These are phyloP conservation scores for Epirrhoe alternata DNA, from an alignment of 2,888 invertebrate genomes.

Conservation along the genomic window DNA sequence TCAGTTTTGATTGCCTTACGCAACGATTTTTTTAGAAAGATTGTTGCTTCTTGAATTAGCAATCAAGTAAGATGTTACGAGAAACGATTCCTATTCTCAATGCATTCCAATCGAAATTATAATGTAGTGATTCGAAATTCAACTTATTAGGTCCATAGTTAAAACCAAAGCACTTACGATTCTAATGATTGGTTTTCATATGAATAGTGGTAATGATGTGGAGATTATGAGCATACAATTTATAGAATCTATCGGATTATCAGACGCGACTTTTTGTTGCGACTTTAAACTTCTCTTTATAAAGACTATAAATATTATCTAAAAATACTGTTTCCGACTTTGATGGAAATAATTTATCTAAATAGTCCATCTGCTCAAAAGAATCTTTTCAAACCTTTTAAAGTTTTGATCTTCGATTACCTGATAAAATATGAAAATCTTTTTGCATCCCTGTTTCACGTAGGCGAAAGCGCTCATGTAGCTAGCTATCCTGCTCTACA, in stretches of 20 bases:
- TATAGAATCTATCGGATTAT: constrained; percentile 9
- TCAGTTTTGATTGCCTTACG: too few species aligned
- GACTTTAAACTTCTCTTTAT: not conserved
- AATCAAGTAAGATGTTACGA: not conserved
- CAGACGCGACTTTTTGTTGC: not conserved
- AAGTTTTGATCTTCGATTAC: not conserved
- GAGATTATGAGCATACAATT: constrained; percentile 3
- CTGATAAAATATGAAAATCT: not conserved
- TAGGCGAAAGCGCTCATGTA: constrained; percentile 6
- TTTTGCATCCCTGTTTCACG: not conserved
- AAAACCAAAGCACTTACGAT: constrained; percentile 2
- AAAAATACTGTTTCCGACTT: not conserved
- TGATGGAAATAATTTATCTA: not conserved
- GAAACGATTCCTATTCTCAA: not conserved
- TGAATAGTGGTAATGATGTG: constrained; percentile 13
- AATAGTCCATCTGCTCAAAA: too few species aligned
- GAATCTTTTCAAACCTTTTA: not conserved
- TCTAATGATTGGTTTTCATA: constrained; percentile 22
- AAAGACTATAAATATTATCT: not conserved
- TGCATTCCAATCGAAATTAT: constrained; percentile 19
- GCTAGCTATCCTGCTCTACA: constrained; percentile 4
- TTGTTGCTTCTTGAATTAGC: not conserved
- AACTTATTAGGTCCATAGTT: not conserved
- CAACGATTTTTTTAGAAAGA: too few species aligned
- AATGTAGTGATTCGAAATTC: constrained; percentile 1